Evolutionary conservation across 2,113 vertebrate species (phyloP).

Genomic region (Mormoops blainvillei): DNA sequence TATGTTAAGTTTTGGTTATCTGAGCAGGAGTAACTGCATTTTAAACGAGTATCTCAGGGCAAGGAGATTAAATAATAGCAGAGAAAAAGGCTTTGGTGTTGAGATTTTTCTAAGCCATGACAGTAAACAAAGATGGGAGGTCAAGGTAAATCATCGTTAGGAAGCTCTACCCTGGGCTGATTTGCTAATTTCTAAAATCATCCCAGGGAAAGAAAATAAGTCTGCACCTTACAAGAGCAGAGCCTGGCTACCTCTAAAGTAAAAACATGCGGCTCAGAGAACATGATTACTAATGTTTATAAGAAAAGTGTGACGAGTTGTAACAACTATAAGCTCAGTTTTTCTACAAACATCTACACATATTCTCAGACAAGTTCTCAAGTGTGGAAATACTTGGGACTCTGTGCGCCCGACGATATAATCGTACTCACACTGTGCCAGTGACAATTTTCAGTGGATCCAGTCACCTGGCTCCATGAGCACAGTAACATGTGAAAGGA

Average conservation of each 20-base stretch:
- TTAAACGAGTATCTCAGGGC: not conserved
- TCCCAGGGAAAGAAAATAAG: not conserved
- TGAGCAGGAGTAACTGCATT: not conserved
- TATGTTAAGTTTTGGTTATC: not conserved
- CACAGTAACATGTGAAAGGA: not conserved
- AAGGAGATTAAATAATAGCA: not conserved
- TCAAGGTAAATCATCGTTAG: not conserved
- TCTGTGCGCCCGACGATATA: not conserved
- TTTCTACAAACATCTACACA: not conserved
- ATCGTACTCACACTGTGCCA: not conserved
- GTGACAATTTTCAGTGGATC: not conserved
- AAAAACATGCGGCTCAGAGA: constrained; percentile 25
- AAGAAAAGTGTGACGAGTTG: not conserved
- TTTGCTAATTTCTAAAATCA: not conserved
- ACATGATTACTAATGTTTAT: not conserved
- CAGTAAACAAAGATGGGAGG: not conserved
- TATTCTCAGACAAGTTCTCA: not conserved
- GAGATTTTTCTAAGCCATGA: not conserved
- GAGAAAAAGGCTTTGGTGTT: not conserved
- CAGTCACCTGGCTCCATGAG: not conserved
- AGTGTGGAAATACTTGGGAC: not conserved
- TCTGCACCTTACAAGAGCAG: not conserved
- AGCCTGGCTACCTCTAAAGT: not conserved
- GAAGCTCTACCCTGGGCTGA: not conserved
- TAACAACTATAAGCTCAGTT: not conserved